These are phyloP conservation scores for Balearica regulorum DNA, from an alignment of 2,797 vertebrate species.

Conservation along the genomic window DNA sequence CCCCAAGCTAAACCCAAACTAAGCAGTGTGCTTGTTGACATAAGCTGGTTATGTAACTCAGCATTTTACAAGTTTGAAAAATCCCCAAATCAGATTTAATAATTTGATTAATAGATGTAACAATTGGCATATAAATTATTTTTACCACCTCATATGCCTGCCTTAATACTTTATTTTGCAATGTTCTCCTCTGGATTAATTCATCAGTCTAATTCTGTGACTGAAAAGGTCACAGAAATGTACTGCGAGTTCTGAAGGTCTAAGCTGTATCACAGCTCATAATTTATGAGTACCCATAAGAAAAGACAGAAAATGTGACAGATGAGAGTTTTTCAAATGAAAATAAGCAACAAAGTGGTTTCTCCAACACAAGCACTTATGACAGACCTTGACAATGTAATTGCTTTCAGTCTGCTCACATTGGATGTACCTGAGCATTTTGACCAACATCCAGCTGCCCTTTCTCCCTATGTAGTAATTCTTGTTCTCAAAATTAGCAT, in stretches of 20 bases:
- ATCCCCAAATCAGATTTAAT: neutral
- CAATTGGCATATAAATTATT: neutral
- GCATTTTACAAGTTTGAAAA: neutral
- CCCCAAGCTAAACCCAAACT: too few species aligned
- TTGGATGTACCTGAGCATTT: neutral
- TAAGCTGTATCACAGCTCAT: neutral
- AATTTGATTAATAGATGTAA: neutral
- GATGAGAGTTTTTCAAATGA: neutral
- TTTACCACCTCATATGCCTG: neutral
- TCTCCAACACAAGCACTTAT: neutral
- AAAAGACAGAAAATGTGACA: neutral
- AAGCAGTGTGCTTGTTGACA: neutral
- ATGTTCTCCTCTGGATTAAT: neutral
- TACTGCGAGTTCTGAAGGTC: neutral
- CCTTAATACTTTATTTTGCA: neutral
- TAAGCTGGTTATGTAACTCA: rapidly evolving
- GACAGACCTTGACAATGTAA: neutral
- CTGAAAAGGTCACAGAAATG: neutral
- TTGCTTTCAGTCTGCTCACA: neutral
- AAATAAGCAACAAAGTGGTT: neutral
- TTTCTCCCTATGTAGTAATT: neutral
- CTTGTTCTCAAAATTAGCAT: neutral
- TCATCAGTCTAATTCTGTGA: neutral
- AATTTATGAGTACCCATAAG: neutral
- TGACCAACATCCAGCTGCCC: neutral